Evolutionary conservation across 2,113 vertebrate species (phyloP).

Genomic region (Vombatus ursinus): DNA sequence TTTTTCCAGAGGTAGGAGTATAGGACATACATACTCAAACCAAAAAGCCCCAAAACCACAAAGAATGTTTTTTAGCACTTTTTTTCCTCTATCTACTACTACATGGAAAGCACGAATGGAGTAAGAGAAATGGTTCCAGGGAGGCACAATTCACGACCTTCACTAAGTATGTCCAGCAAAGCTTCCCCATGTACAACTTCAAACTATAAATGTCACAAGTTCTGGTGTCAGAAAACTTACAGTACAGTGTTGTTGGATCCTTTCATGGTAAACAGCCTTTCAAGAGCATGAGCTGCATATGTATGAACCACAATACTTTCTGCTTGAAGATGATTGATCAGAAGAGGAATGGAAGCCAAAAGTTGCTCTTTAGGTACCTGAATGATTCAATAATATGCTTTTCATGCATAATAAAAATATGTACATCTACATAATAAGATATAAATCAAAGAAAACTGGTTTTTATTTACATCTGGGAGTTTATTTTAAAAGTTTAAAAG

Average conservation of each 20-base stretch:
- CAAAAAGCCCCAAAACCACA: background rate
- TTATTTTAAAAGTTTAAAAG: background rate
- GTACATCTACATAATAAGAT: constrained; percentile 2
- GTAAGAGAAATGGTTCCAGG: constrained; percentile 9
- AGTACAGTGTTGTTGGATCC: constrained; percentile 92
- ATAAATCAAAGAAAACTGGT: background rate
- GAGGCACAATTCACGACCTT: background rate
- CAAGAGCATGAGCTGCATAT: constrained; percentile 95
- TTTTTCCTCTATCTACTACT: constrained; percentile 18
- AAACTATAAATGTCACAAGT: background rate
- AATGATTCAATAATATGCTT: constrained; percentile 51
- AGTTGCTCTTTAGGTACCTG: constrained; percentile 98
- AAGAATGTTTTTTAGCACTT: background rate
- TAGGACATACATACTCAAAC: background rate
- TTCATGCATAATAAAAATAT: background rate
- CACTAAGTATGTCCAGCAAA: background rate
- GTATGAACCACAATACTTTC: constrained; percentile 97
- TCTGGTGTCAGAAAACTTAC: constrained; percentile 82
- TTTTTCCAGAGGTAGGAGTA: background rate
- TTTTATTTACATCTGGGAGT: background rate
- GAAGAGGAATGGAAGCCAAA: constrained; percentile 92
- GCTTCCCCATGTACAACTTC: background rate
- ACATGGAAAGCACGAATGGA: constrained; percentile 17
- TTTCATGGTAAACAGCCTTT: constrained; percentile 97
- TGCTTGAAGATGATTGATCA: constrained; percentile 94